Evolutionary conservation across 1,140 invertebrate genomes (phyloP).

Genomic region (Caenorhabditis inopinata): DNA sequence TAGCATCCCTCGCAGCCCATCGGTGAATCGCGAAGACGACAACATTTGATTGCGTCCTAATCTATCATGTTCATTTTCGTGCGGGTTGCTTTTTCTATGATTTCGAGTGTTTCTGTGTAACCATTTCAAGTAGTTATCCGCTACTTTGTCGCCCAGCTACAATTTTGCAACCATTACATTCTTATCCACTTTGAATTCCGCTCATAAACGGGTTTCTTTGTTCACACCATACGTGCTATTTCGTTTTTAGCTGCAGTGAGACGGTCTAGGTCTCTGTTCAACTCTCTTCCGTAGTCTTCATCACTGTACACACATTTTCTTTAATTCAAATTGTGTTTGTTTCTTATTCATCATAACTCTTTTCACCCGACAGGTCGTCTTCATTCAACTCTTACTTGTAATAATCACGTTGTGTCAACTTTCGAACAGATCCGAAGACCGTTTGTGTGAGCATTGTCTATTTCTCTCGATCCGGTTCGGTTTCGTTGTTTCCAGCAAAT

Average conservation of each 20-base stretch:
- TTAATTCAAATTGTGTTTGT: not conserved
- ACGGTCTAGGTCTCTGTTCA: not conserved
- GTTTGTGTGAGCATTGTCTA: conserved; percentile 14
- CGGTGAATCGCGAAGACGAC: conserved; percentile 31
- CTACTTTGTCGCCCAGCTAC: not conserved
- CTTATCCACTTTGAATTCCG: not conserved
- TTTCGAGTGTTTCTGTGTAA: not conserved
- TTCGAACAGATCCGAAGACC: conserved; percentile 17
- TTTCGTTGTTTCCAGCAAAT: conserved; percentile 22
- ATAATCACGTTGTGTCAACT: conserved; percentile 32
- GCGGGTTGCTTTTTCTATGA: not conserved
- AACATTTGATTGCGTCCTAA: not conserved
- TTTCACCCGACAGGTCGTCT: not conserved
- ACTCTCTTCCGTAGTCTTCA: not conserved
- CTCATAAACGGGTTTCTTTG: not conserved
- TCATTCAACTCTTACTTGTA: conserved; percentile 10
- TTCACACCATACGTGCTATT: conserved; percentile 11
- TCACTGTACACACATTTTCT: not conserved
- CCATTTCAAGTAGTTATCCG: not conserved
- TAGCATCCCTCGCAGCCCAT: conserved; percentile 9
- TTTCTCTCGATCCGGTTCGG: not conserved
- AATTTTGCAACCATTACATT: not conserved
- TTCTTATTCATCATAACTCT: not conserved
- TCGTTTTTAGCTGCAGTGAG: not conserved
- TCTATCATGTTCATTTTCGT: not conserved